A percentile compares a stretch with the other conserved stretches of the same genome.
These are phyloP conservation scores for Catonia carolina DNA, from an alignment of 2,888 invertebrate genomes.

Conservation along the genomic window DNA sequence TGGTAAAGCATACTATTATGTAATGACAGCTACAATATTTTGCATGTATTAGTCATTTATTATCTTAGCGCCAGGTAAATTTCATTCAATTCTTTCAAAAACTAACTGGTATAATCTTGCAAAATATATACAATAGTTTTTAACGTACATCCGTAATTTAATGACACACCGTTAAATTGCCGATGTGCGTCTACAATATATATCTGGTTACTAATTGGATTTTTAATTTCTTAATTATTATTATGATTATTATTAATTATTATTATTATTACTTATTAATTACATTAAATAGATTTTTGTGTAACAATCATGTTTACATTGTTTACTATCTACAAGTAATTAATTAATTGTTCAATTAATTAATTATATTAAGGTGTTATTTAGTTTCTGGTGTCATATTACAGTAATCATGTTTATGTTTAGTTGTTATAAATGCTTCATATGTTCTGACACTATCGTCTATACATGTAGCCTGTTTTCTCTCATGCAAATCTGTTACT, in stretches of 20 bases:
- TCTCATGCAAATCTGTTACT: background rate
- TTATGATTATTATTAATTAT: too few relatives aligned
- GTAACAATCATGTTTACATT: constrained; percentile 24
- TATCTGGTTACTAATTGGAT: constrained; percentile 1
- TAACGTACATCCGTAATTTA: background rate
- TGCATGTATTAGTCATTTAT: constrained; percentile 20
- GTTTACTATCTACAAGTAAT: constrained; percentile 22
- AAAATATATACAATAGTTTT: constrained; percentile 19
- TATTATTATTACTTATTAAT: constrained; percentile 8
- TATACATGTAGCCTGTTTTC: too few relatives aligned
- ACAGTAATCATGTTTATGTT: constrained; percentile 23
- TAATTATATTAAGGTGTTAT: constrained; percentile 18
- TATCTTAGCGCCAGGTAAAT: constrained; percentile 7
- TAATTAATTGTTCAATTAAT: too few relatives aligned
- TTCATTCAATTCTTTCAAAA: background rate
- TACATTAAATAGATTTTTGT: constrained; percentile 25
- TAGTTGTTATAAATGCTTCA: constrained; percentile 22
- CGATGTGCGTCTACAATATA: too few relatives aligned
- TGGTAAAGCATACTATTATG: constrained; percentile 13
- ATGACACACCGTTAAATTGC: too few relatives aligned
- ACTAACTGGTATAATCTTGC: constrained; percentile 24
- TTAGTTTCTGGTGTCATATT: constrained; percentile 27
- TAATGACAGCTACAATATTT: constrained; percentile 24
- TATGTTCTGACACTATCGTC: background rate
- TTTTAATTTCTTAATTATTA: too few relatives aligned